These are phyloP conservation scores for Pyrgilauda ruficollis DNA, from an alignment of 2,113 vertebrate species.

Conservation along the genomic window DNA sequence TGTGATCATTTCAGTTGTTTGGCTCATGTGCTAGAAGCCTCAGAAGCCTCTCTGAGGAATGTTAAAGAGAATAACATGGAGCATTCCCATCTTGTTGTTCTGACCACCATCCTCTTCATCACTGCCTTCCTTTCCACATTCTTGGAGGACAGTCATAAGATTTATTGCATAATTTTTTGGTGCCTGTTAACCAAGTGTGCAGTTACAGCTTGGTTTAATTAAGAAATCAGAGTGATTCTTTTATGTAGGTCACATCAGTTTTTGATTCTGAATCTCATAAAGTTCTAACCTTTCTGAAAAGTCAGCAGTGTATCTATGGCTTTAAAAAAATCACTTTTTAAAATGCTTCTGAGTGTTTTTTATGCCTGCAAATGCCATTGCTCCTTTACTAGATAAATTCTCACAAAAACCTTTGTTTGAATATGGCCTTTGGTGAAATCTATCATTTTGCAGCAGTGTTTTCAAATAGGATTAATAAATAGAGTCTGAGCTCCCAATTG, in stretches of 20 bases:
- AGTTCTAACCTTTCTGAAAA: constrained; percentile 71
- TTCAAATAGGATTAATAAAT: constrained; percentile 12
- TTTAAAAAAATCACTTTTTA: background rate
- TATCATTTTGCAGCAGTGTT: background rate
- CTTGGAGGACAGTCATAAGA: constrained; percentile 71
- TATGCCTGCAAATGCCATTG: constrained; percentile 12
- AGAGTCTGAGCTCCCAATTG: background rate
- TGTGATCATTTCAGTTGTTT: constrained; percentile 12
- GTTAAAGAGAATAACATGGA: background rate
- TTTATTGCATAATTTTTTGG: constrained; percentile 77
- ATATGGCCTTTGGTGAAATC: constrained; percentile 7
- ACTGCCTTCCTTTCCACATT: constrained; percentile 47
- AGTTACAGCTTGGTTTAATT: constrained; percentile 79
- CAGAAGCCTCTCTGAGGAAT: background rate
- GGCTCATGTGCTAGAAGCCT: background rate
- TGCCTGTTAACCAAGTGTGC: constrained; percentile 58
- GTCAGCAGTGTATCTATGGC: constrained; percentile 31
- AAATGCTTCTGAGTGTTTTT: background rate
- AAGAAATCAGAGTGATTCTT: constrained; percentile 76
- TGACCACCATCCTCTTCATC: background rate
- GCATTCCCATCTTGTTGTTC: constrained; percentile 3
- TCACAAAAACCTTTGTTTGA: constrained; percentile 31
- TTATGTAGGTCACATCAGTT: constrained; percentile 81
- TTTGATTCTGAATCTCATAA: constrained; percentile 75
- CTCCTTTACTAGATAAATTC: constrained; percentile 6